Evolutionary conservation across 1,140 invertebrate genomes (phyloP).

Genomic region (Orchesella cincta): DNA sequence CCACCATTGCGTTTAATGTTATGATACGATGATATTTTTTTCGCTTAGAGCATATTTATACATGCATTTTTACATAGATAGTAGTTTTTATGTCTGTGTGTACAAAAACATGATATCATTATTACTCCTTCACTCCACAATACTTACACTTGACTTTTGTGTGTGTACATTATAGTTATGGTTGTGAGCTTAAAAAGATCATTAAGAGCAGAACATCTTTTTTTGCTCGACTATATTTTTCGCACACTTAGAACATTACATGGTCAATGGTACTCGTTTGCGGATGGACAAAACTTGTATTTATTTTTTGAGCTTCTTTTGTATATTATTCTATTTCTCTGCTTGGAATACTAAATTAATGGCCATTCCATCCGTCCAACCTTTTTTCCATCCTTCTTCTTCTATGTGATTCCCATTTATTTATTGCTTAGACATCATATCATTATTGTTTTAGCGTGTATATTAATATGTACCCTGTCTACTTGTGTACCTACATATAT

Average conservation of each 20-base stretch:
- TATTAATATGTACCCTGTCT: too few relatives aligned
- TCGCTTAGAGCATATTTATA: too few relatives aligned
- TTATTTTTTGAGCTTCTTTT: neutral
- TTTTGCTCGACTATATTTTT: too few relatives aligned
- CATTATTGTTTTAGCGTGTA: neutral
- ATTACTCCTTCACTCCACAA: slow-evolving; percentile 1
- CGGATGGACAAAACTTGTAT: too few relatives aligned
- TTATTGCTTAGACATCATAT: neutral
- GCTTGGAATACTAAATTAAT: slow-evolving; percentile 10
- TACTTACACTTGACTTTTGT: too few relatives aligned
- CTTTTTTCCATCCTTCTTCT: neutral
- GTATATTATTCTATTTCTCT: neutral
- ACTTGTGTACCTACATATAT: neutral
- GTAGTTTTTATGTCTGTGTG: too few relatives aligned
- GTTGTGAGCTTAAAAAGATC: too few relatives aligned
- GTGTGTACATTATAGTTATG: too few relatives aligned
- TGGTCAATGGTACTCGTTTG: too few relatives aligned
- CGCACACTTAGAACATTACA: too few relatives aligned
- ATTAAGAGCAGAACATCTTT: too few relatives aligned
- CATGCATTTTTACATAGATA: neutral
- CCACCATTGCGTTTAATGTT: neutral
- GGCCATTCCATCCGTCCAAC: slow-evolving; percentile 8
- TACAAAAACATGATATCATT: slow-evolving; percentile 19
- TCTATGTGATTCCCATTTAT: neutral
- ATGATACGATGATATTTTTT: neutral